Base-by-base conservation (phyloP, 2,113 vertebrate genomes). In the Agelaius phoeniceus region DNA sequence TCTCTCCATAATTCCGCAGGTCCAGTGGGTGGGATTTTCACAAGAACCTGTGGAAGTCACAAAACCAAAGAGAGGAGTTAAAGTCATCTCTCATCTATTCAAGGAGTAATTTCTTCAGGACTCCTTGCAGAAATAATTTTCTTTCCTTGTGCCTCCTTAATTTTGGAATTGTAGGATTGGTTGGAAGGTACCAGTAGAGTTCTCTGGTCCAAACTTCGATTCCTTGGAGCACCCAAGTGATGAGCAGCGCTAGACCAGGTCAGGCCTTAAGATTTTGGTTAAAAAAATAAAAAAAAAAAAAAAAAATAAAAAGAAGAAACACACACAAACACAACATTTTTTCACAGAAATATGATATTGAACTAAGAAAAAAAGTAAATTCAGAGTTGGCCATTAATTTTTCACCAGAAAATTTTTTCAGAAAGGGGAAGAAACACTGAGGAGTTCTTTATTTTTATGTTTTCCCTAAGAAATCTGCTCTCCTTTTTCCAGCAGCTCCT, bases 301-400 rank as follows among this genome's bases (percentile, higher is more conserved):
- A 18, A 76, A 69, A 33, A 15, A 18, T 16, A 4, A 54, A 44
- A 46, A 46, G 4, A 69, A 54, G 2, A 54, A 62, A 28, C 9
- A 39, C 11, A 6, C 7, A 19, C 3, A 20, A 22, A 10, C 15
- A 9, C 10, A 18, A 27, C 3, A 7, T 33, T 62, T 62, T 62
- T 78, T 24, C 15, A 15, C 33, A 46, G 33, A 54, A 39, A 61
- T 46, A 9, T 0, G 3, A 10, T 11, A 8, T 3, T 28, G 28
- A 62, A n/a, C 8, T 2, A 33, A 37, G 4, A 5, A 62, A 39
- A 52, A 44, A 31, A 35, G 8, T 30, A 15, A 41, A 24, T 59
- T 10, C 19, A 9, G 6, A 2, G 4, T 24, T 19, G 19, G n/a
- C 1, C 19, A 16, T 15, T 2, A 9, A 7, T n/a, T 71, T 62